Base-by-base conservation (phyloP, 2,113 vertebrate genomes). In the Salvator merianae region DNA sequence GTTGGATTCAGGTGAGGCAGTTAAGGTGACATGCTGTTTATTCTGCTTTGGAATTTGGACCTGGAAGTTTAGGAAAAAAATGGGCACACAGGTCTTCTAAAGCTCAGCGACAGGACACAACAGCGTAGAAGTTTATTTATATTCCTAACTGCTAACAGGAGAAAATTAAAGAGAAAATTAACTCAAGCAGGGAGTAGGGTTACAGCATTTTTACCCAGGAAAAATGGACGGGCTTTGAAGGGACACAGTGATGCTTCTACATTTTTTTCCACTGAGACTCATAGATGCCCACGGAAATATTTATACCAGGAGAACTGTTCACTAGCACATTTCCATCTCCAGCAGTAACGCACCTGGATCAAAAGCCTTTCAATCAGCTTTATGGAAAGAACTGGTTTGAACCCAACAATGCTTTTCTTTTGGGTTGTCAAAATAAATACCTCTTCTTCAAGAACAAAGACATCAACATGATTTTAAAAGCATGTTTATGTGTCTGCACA, bases 401-500 rank as follows among this genome's bases (percentile, higher is more conserved):
- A 9, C 12, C 16, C 4, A 12, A 53, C 26, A 71, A 47, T 34
- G 22, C 10, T 55, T 80, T 53, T 80, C 7, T 53, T 77, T 47
- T n/a, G 30, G 14, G 8, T 40, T 43, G 63, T 82, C 55, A 86
- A 78, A 86, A 85, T 79, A 66, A 80, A 84, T 72, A 3, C 82
- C 68, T 6, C 32, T 86, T 75, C 88, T 77, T 83, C 53, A 94
- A 97, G 66, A 95, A 93, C 96, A 93, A 93, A 96, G 93, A 95
- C 95, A 88, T 90, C 62, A 59, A 89, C 77, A 84, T 84, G 86
- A 93, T 96, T 96, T 96, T 93, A 80, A 96, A 97, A 97, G 96
- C 94, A 96, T 95, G 93, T 97, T 96, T 97, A 96, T 97, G 95
- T 95, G 95, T 93, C 94, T 94, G 95, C 94, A 96, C 95, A 93